Conservation (phyloP, 2,888 invertebrate genomes). For the Chymomyza amoena region DNA sequence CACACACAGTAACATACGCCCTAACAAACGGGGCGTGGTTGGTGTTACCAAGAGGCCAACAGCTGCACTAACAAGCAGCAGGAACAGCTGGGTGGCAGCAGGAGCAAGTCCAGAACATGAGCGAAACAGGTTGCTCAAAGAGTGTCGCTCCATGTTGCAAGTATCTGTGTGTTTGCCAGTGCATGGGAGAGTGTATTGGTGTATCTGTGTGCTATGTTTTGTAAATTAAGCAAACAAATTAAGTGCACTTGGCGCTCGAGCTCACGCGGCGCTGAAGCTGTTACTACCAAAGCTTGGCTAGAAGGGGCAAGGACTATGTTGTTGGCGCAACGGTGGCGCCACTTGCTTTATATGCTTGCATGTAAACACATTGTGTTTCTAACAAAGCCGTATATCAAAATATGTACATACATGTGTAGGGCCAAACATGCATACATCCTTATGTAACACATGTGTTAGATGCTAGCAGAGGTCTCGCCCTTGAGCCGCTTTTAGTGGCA, state of each 20-base stretch:
- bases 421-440: conserved; percentile 7
- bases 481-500: conserved; percentile 40
- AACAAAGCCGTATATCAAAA: conserved; percentile 66
- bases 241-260: conserved; percentile 70
- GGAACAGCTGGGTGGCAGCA: conserved; percentile 37
- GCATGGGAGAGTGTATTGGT: background rate
- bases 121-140: background rate
- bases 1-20: background rate
- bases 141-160: too few species aligned
- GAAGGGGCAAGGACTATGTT: conserved; percentile 3
- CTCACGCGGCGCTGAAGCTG: conserved; percentile 23
- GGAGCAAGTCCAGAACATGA: background rate
- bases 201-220: conserved; percentile 50
- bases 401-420: conserved; percentile 21
- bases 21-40: conserved; percentile 18
- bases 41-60: conserved; percentile 38
- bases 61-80: conserved; percentile 40
- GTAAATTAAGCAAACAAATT: conserved; percentile 75
- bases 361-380: conserved; percentile 71
- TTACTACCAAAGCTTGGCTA: background rate
- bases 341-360: conserved; percentile 36
- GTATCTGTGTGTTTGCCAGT: too few species aligned
- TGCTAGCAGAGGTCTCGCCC: conserved; percentile 36
- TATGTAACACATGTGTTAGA: background rate
- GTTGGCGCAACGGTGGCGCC: conserved; percentile 22